Percentiles rank a stretch among this genome's conserved stretches.
These are phyloP conservation scores for Poicephalus meyeri DNA, from an alignment of 2,113 vertebrate species.

Conservation along the genomic window DNA sequence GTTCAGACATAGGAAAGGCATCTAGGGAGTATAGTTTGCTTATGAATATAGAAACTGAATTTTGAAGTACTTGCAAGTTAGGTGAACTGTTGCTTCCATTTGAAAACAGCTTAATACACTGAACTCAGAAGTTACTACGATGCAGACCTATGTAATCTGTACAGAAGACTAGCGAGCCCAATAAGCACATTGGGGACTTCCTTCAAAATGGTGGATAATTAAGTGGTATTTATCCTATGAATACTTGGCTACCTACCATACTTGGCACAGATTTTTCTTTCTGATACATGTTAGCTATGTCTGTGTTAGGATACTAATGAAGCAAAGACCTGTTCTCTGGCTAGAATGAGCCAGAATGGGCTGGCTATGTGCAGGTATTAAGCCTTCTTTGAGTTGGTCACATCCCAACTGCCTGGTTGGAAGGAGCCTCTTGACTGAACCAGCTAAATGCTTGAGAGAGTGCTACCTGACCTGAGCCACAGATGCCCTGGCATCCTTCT, in stretches of 20 bases:
- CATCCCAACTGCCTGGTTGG: background rate
- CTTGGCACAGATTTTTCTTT: background rate
- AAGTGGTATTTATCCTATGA: background rate
- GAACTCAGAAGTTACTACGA: background rate
- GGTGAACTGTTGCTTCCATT: background rate
- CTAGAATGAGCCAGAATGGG: background rate
- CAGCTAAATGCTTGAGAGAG: background rate
- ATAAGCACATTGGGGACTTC: background rate
- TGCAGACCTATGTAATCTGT: background rate
- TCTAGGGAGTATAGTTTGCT: background rate
- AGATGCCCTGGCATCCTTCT: background rate
- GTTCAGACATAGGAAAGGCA: background rate
- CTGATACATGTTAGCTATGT: background rate
- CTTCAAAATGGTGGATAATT: background rate
- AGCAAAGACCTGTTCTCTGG: background rate
- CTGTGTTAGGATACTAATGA: background rate
- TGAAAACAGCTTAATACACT: background rate
- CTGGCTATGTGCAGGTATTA: background rate
- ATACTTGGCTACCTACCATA: background rate
- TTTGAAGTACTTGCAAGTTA: background rate
- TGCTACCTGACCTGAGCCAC: background rate
- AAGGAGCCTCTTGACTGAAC: background rate
- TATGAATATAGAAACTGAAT: background rate
- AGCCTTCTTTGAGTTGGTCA: background rate
- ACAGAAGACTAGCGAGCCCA: background rate